Evolutionary conservation across 2,888 invertebrate species (phyloP), one percentile per base, ranked within the genome.

Genomic region (Aplocera efformata): DNA sequence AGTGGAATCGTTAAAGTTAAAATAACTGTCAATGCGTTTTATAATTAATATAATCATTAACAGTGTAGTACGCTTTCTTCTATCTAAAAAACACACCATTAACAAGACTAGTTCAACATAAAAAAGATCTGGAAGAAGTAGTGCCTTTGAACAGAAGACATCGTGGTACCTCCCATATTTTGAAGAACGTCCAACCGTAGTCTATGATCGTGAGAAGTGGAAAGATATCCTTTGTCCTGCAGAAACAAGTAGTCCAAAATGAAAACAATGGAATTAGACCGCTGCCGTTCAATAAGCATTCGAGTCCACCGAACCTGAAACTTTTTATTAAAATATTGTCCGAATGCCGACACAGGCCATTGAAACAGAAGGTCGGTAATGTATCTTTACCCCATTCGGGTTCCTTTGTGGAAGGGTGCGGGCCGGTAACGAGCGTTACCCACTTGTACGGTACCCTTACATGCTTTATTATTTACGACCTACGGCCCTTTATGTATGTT

Each of bases 391-490:
- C 76, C 79, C 67, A 68, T 76, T 72, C 68, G 68, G 73, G 67
- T 65, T 77, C 79, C 74, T 81, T 79, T 79, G 79, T 79, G 71
- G 71, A 75, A 77, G 80, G 77, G 79, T 70, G 73, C 65, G 62
- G 65, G 66, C 60, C 57, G 59, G 79, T 80, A 84, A 84, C 84
- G 81, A 81, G 82, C 79, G 68, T 71, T 72, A 74, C 74, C 73
- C 82, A 80, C 82, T 79, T 77, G 76, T 73, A 40, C 36, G 36
- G 40, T 42, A 68, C 62, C 74, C 79, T 70, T 74, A 75, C 80
- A 79, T 73, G 79, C 68, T 86, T 79, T 85, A 88, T 88, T 86
- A 88, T 88, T 88, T 85, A 86, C 83, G 84, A 79, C 66, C 64
- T 75, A 61, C 60, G 74, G 74, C 82, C 81, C 82, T 84, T 82